Conservation (phyloP, 2,888 invertebrate species). For the Cryptus viduatorius region DNA sequence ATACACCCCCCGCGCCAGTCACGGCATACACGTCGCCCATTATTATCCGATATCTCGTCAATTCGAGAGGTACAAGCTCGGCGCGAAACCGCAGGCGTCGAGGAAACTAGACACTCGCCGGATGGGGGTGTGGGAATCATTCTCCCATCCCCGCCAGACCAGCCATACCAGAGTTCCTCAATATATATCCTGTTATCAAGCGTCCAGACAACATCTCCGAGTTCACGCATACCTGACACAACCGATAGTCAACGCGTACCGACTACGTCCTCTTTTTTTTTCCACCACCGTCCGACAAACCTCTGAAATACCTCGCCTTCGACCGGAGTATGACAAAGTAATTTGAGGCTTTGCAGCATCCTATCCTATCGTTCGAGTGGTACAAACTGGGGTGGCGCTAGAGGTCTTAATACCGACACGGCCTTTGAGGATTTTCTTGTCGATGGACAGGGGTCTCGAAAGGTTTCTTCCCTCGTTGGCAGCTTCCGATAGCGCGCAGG, state of each 20-base stretch:
- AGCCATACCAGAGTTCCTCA: slow-evolving; percentile 2
- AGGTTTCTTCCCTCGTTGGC: slow-evolving; percentile 22
- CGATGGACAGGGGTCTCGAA: slow-evolving; percentile 8
- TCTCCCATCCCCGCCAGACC: slow-evolving; percentile 25
- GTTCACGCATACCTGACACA: slow-evolving; percentile 9
- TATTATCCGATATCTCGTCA: slow-evolving; percentile 63
- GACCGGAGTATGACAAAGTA: slow-evolving; percentile 16
- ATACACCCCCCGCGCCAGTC: slow-evolving; percentile 16
- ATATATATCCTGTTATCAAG: slow-evolving; percentile 46
- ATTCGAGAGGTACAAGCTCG: slow-evolving; percentile 31
- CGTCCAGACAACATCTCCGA: slow-evolving; percentile 28
- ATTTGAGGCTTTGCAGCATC: slow-evolving; percentile 41
- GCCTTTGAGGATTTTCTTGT: slow-evolving; percentile 39
- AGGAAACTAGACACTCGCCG: slow-evolving; percentile 50
- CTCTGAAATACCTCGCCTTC: not conserved
- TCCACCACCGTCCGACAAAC: slow-evolving; percentile 27
- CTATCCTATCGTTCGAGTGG: not conserved
- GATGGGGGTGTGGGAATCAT: slow-evolving; percentile 35
- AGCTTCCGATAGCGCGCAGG: slow-evolving; percentile 18
- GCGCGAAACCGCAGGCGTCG: slow-evolving; percentile 42
- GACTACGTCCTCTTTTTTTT: not conserved
- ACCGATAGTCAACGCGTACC: slow-evolving; percentile 6
- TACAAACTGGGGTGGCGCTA: not conserved
- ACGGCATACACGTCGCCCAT: slow-evolving; percentile 35
- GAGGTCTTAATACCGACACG: slow-evolving; percentile 17